Evolutionary conservation across 1,140 invertebrate genomes (phyloP), one percentile per base, ranked within the genome.

Genomic region (Cecropterus lyciades): DNA sequence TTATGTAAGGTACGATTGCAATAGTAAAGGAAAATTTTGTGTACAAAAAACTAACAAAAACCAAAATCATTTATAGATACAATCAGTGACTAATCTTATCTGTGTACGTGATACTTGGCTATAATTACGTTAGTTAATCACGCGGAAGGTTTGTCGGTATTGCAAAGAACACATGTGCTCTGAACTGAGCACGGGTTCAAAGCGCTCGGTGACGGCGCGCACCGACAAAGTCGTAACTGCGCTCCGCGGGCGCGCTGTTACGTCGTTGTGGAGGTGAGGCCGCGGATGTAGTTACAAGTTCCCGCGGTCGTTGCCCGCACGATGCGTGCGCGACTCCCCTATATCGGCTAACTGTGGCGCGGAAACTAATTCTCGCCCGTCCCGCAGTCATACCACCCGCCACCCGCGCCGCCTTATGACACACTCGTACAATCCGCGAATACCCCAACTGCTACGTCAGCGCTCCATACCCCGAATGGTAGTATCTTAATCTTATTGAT

Each of bases 261-360:
- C 67, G 79, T 53, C 82, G 65, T 78, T 83, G 46, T 70, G 69
- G 27, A 66, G 67, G 33, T 67, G 67, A 65, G 70, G 52, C 60
- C 55, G 62, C 75, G 79, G 79, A 87, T 87, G 85, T 89, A 89
- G 87, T 89, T 85, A 86, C 89, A 91, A 91, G 89, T 91, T 89
- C 87, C 77, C 79, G 75, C 85, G 89, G 89, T 91, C 89, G 83
- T 85, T 89, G 89, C 70, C 88, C 88, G 84, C 67, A 48, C 77
- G 76, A 72, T 87, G 82, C 78, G 84, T 82, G 86, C 77, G 73
- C 82, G 80, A 84, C 79, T 88, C 84, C 85, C 86, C 86, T 87
- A 83, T 89, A 84, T 87, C 82, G 73, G 82, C 73, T 82, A 84
- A 83, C 80, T 82, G 77, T 82, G 87, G 81, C 84, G 84, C 85